phyloP scores from a whole-genome alignment of 1,140 invertebrate genomes.

The Trachymyrmex septentrionalis region DNA sequence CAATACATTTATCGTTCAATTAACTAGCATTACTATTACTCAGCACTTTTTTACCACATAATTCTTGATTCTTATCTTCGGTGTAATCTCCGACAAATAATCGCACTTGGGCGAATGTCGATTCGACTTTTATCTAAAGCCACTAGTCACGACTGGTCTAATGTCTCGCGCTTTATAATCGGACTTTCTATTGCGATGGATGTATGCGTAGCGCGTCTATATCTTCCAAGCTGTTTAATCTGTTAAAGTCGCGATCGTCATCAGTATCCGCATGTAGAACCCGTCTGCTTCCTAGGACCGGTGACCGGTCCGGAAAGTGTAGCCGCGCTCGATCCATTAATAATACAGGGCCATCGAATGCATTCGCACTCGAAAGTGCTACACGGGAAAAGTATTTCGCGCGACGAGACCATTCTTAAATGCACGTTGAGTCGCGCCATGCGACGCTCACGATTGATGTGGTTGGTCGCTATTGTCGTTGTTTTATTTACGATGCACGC shows the following conservation, averaged over 20 bases:
- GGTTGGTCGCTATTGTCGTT: neutral
- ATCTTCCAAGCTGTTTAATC: slow-evolving; percentile 49
- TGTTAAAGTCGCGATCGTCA: slow-evolving; percentile 48
- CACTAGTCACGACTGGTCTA: slow-evolving; percentile 27
- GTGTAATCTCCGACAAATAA: slow-evolving; percentile 39
- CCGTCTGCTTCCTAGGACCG: slow-evolving; percentile 5
- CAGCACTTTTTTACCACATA: neutral
- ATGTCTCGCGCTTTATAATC: slow-evolving; percentile 39
- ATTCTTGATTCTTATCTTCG: slow-evolving; percentile 7
- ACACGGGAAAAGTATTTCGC: slow-evolving; percentile 25
- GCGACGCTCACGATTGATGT: slow-evolving; percentile 37
- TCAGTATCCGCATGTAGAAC: neutral
- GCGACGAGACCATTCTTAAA: slow-evolving; percentile 22
- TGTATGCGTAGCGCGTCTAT: slow-evolving; percentile 11
- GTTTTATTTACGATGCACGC: neutral
- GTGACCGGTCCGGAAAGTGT: slow-evolving; percentile 27
- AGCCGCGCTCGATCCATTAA: slow-evolving; percentile 44
- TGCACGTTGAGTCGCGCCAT: neutral
- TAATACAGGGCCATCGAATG: slow-evolving; percentile 30
- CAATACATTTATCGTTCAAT: slow-evolving; percentile 1
- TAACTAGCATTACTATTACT: slow-evolving; percentile 10
- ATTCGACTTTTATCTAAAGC: slow-evolving; percentile 11
- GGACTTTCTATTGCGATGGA: slow-evolving; percentile 37
- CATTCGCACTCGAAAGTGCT: too few relatives aligned
- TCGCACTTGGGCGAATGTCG: slow-evolving; percentile 4